Percentiles rank a stretch among this genome's conserved stretches.
Evolutionary conservation across 2,113 vertebrate genomes (phyloP).

Genomic region (Procavia capensis): DNA sequence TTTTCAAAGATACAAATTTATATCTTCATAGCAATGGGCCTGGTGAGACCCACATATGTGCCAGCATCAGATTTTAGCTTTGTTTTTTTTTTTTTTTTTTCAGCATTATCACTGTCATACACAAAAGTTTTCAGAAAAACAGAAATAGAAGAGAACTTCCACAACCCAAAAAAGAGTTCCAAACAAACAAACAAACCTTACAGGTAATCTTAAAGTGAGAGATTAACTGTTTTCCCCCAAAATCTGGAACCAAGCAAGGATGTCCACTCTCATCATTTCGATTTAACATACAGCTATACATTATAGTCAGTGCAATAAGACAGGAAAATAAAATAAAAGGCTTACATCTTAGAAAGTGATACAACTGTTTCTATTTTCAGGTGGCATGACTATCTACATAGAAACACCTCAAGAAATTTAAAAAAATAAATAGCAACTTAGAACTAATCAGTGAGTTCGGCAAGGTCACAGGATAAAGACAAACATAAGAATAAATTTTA

Average conservation of each 20-base stretch:
- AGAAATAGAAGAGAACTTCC: not conserved
- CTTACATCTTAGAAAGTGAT: not conserved
- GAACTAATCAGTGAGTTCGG: not conserved
- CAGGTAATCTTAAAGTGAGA: not conserved
- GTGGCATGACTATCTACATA: not conserved
- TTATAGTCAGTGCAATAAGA: not conserved
- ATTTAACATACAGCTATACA: not conserved
- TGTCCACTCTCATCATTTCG: not conserved
- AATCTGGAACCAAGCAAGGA: not conserved
- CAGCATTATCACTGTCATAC: not conserved
- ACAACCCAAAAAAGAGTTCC: not conserved
- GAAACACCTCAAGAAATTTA: not conserved
- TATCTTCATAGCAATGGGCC: not conserved
- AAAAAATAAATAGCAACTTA: not conserved
- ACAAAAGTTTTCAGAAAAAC: not conserved
- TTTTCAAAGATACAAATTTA: not conserved
- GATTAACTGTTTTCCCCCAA: not conserved
- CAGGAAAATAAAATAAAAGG: not conserved
- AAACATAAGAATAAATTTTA: not conserved
- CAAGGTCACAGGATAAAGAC: not conserved
- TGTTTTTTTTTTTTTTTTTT: not conserved
- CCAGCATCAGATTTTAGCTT: not conserved
- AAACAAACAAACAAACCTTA: not conserved
- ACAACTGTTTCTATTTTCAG: not conserved
- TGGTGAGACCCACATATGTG: fast-evolving